These are phyloP conservation scores for Pterophyllum scalare DNA, from an alignment of 2,113 vertebrate species.

Conservation along the genomic window DNA sequence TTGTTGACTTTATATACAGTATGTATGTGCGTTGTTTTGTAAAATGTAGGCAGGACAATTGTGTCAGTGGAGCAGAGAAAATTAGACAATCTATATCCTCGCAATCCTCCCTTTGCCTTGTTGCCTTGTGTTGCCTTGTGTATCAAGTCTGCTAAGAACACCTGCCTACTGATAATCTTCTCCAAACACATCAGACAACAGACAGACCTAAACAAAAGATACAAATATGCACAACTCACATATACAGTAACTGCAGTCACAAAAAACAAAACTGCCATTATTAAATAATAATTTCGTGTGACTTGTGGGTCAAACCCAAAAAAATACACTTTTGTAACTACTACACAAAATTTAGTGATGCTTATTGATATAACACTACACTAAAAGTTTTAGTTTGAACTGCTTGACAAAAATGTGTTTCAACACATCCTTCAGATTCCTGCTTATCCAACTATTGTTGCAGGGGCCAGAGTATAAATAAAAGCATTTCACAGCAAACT, in stretches of 20 bases:
- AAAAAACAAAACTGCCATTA: not conserved
- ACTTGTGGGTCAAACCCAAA: not conserved
- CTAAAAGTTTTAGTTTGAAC: not conserved
- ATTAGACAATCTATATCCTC: constrained; percentile 35
- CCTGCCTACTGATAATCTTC: constrained; percentile 39
- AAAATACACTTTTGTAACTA: not conserved
- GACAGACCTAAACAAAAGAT: not conserved
- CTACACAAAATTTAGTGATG: too few relatives aligned
- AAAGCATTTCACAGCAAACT: not conserved
- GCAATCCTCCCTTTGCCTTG: constrained; percentile 40
- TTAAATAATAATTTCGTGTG: not conserved
- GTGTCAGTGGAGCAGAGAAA: constrained; percentile 13
- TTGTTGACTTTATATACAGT: not conserved
- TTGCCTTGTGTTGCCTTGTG: constrained; percentile 4
- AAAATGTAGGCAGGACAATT: constrained; percentile 13
- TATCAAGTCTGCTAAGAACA: constrained; percentile 40
- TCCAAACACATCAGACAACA: constrained; percentile 23
- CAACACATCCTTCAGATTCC: not conserved
- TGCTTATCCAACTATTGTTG: constrained; percentile 1
- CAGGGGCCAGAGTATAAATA: not conserved
- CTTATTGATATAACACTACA: not conserved
- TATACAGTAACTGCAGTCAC: not conserved
- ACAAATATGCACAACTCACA: not conserved
- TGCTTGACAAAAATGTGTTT: not conserved
- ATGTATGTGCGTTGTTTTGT: not conserved